Base-by-base conservation (phyloP, 64 coral and sea anemone species). In the Porites lutea region DNA sequence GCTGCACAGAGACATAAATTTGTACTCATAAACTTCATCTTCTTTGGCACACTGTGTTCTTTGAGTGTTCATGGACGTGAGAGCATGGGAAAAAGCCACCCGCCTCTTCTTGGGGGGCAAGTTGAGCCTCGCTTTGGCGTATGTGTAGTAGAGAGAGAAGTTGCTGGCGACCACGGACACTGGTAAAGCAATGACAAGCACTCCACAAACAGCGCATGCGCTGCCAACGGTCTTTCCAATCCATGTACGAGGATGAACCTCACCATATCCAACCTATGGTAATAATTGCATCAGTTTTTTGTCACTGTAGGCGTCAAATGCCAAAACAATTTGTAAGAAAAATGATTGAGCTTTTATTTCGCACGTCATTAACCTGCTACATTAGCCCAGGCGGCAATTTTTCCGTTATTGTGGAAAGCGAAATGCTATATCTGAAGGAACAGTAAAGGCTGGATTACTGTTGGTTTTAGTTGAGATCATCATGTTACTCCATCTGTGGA, bases 61-160 rank as follows among this genome's bases (percentile, higher is more conserved):
- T 46, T 92, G 95, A 63, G 82, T 91, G 2, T 90, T 76, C 95
- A 97, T 97, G 82, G 95, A 79, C 16, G 92, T 97, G 53, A 97
- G 82, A 27, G 92, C 92, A 81, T 97, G 95, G 52, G 95, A 90
- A 21, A 97, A 84, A 71, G 95, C 95, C 5, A 97, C 88, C 2
- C 95, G 87, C 59, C 79, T 89, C 61, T 92, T 97, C 74, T 99
- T 99, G 48, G 88, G 94, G 3, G 97, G 97, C 22, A 99, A 54
- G 67, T 99, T 99, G 48, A 99, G 97, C 88, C 97, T 89, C 63
- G 97, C 97, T 75, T 99, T 99, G 48, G 97, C 97, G 75, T 99
- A 99, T 37, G 97, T 99, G 79, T 99, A 99, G 65, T 92, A 99
- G 58, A 99, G 72, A 13, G 91, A 93, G 63, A 99, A 99, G 94